Percentiles rank a stretch among this genome's conserved stretches.
Evolutionary conservation across 2,113 vertebrate genomes (phyloP).

Genomic region (Semicossyphus pulcher): DNA sequence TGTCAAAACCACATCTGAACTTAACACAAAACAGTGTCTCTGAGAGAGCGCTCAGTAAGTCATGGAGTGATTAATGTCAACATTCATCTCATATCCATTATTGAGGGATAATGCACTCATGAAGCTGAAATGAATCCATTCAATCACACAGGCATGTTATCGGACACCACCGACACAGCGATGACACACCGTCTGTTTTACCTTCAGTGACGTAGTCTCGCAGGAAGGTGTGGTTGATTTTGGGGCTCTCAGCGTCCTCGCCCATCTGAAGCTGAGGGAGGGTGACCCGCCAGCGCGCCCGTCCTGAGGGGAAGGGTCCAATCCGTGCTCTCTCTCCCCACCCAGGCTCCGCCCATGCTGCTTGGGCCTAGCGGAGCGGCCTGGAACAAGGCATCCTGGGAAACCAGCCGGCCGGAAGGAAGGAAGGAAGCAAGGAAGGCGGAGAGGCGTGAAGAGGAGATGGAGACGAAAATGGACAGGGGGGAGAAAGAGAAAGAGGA

Average conservation of each 20-base stretch:
- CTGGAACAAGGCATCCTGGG: conserved; percentile 88
- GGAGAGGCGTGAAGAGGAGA: conserved; percentile 22
- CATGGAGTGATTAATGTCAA: conserved; percentile 14
- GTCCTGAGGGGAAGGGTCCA: conserved; percentile 92
- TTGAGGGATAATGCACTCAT: conserved; percentile 8
- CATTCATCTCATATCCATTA: background rate
- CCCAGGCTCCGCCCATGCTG: conserved; percentile 96
- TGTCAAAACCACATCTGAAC: background rate
- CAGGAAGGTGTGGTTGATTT: conserved; percentile 99
- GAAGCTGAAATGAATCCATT: conserved; percentile 25
- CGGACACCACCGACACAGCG: conserved; percentile 26
- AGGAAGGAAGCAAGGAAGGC: background rate
- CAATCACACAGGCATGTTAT: conserved; percentile 32
- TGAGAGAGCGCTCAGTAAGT: background rate
- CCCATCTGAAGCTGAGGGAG: conserved; percentile 94
- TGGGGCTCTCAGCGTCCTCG: conserved; percentile 96
- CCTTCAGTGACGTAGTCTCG: conserved; percentile 99
- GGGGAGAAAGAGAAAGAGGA: background rate
- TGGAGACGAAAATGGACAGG: conserved; percentile 8
- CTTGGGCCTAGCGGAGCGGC: conserved; percentile 91
- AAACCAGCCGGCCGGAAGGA: conserved; percentile 71
- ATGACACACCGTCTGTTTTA: conserved; percentile 68
- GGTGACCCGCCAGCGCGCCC: conserved; percentile 92
- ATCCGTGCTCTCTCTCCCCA: conserved; percentile 90
- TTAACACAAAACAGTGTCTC: background rate